Evolutionary conservation across 2,113 vertebrate genomes (phyloP).

Genomic region (Chaetops frenatus): DNA sequence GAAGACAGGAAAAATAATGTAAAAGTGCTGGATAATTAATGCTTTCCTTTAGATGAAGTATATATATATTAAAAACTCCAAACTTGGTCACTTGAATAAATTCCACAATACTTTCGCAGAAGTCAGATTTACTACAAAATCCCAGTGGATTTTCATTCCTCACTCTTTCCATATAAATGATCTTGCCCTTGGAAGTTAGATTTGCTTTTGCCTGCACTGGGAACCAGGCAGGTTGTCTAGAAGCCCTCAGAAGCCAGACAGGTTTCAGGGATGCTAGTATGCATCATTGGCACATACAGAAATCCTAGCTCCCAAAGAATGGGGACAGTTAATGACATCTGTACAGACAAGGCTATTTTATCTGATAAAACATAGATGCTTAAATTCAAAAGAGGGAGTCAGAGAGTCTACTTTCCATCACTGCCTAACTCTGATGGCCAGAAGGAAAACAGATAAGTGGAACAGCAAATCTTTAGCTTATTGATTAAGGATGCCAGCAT

Average conservation of each 20-base stretch:
- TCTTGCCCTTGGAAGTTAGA: neutral
- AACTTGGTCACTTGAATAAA: neutral
- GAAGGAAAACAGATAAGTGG: conserved; percentile 9
- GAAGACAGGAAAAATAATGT: neutral
- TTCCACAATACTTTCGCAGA: neutral
- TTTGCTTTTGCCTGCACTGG: neutral
- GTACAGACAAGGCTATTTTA: neutral
- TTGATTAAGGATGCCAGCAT: neutral
- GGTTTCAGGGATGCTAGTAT: neutral
- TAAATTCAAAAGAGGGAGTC: neutral
- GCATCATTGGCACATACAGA: neutral
- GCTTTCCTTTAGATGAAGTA: neutral
- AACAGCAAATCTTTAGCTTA: conserved; percentile 49
- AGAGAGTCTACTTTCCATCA: conserved; percentile 27
- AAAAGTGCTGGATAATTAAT: neutral
- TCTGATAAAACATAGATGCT: neutral
- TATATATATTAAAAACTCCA: neutral
- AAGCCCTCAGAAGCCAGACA: neutral
- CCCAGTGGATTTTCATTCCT: neutral
- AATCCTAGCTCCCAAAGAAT: neutral
- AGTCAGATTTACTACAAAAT: neutral
- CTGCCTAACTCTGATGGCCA: neutral
- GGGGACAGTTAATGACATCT: neutral
- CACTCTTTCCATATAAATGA: neutral
- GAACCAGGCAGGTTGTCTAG: neutral